Conservation (phyloP, 2,888 invertebrate genomes). For the Acronicta leporina region DNA sequence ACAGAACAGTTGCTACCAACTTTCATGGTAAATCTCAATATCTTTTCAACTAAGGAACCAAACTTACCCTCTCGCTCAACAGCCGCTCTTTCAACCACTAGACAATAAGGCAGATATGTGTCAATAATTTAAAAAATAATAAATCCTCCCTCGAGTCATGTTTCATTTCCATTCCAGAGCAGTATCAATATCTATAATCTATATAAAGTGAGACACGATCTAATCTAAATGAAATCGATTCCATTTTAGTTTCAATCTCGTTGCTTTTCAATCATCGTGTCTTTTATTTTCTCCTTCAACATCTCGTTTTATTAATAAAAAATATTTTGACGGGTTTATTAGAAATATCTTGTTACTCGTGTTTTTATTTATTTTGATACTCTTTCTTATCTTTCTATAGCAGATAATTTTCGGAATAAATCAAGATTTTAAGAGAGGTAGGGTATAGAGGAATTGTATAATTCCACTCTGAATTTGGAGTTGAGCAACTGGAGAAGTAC, state of each 20-base stretch:
- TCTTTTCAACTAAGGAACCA: too few species aligned
- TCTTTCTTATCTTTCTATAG: too few species aligned
- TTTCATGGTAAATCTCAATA: too few species aligned
- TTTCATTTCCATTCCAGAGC: neutral
- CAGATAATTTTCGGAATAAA: too few species aligned
- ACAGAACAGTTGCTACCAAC: too few species aligned
- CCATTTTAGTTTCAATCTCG: conserved; percentile 2
- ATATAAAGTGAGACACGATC: neutral
- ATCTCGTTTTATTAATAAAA: neutral
- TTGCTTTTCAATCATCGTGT: neutral
- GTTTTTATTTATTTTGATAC: too few species aligned
- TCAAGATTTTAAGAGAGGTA: too few species aligned
- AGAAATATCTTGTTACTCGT: neutral
- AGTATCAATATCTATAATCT: neutral
- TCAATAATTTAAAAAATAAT: neutral
- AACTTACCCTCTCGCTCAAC: too few species aligned
- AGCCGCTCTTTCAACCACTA: too few species aligned
- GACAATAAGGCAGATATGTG: neutral
- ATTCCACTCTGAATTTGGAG: too few species aligned
- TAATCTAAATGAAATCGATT: neutral
- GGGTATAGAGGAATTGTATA: too few species aligned
- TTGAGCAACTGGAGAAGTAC: too few species aligned
- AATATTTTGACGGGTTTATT: conserved; percentile 1
- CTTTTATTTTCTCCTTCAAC: neutral
- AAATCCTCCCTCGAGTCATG: neutral